A percentile compares a stretch with the other conserved stretches of the same genome.
Conservation (phyloP, 2,113 vertebrate species). For the Tupaia chinensis region DNA sequence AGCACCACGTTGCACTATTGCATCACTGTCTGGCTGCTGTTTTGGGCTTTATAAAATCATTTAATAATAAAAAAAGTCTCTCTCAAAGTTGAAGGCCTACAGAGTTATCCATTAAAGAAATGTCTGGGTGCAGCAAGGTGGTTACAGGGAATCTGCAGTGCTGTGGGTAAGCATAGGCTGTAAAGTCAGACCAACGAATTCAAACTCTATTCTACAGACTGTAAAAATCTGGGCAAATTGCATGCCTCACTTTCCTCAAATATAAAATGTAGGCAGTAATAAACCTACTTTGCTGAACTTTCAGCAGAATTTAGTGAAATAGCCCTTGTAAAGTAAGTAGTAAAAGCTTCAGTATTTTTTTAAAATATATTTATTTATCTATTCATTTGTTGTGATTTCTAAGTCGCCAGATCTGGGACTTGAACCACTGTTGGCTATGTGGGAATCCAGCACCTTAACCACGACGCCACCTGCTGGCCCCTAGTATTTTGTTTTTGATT, state of each 20-base stretch:
- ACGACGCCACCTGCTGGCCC: too few relatives aligned
- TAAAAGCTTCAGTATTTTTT: too few relatives aligned
- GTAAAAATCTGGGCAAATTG: not conserved
- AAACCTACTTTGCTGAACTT: not conserved
- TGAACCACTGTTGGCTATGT: too few relatives aligned
- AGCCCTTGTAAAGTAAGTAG: not conserved
- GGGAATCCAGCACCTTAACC: too few relatives aligned
- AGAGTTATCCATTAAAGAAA: not conserved
- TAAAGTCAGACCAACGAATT: not conserved
- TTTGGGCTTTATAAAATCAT: not conserved
- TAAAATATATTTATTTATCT: too few relatives aligned
- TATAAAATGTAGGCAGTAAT: not conserved
- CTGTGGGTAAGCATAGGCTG: accelerated
- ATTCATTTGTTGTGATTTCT: too few relatives aligned
- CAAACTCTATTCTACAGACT: not conserved
- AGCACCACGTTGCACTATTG: too few relatives aligned
- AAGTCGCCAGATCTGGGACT: too few relatives aligned
- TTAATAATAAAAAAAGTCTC: not conserved
- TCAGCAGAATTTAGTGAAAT: not conserved
- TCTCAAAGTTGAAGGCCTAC: not conserved
- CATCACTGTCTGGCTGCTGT: too few relatives aligned
- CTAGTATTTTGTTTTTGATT: not conserved
- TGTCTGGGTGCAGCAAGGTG: not conserved
- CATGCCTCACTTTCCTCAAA: not conserved
- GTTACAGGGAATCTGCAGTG: accelerated